phyloP scores from a whole-genome alignment of 35 echinoderm and acorn worm species.

The Apostichopus japonicus region DNA sequence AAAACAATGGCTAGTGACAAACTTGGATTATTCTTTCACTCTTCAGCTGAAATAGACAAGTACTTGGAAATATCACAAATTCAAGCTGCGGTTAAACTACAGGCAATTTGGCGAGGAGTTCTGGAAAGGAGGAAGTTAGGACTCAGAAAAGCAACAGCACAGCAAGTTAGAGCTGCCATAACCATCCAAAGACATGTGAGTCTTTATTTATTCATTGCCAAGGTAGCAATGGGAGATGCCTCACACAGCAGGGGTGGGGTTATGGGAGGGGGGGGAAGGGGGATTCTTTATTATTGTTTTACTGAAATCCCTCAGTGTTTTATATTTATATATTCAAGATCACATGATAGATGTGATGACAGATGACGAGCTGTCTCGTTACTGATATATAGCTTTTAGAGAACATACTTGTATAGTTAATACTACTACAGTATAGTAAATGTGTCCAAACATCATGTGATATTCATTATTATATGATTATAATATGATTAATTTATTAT shows the following conservation, averaged over 20 bases:
- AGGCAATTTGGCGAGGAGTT: conserved; percentile 85
- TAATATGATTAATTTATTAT: too few relatives aligned
- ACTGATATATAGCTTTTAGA: too few relatives aligned
- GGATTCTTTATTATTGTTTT: too few relatives aligned
- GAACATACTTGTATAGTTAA: too few relatives aligned
- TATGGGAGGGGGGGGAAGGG: background rate
- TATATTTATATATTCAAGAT: too few relatives aligned
- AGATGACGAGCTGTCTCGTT: too few relatives aligned
- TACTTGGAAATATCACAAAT: conserved; percentile 88
- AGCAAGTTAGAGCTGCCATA: conserved; percentile 93
- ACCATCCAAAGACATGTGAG: conserved; percentile 93
- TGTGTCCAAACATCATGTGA: too few relatives aligned
- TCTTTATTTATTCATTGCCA: background rate
- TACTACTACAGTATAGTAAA: too few relatives aligned
- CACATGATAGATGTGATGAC: too few relatives aligned
- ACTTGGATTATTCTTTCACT: background rate
- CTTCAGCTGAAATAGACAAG: conserved; percentile 85
- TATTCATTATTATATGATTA: too few relatives aligned
- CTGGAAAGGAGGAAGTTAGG: conserved; percentile 84
- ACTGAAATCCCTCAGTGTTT: too few relatives aligned
- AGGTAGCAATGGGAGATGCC: conserved; percentile 17
- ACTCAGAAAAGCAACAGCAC: conserved; percentile 82
- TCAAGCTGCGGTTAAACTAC: conserved; percentile 78
- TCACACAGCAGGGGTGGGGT: conserved; percentile 80
- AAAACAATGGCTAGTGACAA: too few relatives aligned